Percentiles rank a stretch among this genome's conserved stretches.
Evolutionary conservation across 2,113 vertebrate species (phyloP).

Genomic region (Meriones unguiculatus): DNA sequence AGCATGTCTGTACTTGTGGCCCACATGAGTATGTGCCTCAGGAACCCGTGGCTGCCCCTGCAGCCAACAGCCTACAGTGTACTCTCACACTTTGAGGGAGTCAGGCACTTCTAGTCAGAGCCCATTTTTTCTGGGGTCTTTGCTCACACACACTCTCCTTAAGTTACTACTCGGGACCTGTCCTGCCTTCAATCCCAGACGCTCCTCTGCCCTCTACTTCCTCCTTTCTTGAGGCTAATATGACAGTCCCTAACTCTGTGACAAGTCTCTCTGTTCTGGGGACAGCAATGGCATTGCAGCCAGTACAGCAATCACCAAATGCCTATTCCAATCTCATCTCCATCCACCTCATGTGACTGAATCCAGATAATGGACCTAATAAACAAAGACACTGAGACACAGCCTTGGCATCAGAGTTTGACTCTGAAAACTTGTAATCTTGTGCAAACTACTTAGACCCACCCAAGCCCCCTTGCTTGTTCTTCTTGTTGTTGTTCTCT

Average conservation of each 20-base stretch:
- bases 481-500: not conserved
- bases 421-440: not conserved
- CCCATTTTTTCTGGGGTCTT: not conserved
- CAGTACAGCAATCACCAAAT: not conserved
- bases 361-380: not conserved
- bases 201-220: accelerated
- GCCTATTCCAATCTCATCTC: not conserved
- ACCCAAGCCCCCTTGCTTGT: not conserved
- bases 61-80: not conserved
- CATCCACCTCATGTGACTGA: not conserved
- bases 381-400: not conserved
- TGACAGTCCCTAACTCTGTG: not conserved
- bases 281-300: not conserved
- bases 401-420: not conserved
- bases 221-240: not conserved
- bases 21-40: too few species aligned
- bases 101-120: not conserved
- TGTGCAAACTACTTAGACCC: not conserved
- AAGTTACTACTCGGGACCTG: not conserved
- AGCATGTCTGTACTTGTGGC: not conserved
- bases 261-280: not conserved
- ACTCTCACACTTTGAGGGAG: not conserved
- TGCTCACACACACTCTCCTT: not conserved
- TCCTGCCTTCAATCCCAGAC: not conserved
- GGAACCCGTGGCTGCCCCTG: not conserved